Conservation (phyloP, 2,113 vertebrate genomes). For the Spermophilus dauricus region DNA sequence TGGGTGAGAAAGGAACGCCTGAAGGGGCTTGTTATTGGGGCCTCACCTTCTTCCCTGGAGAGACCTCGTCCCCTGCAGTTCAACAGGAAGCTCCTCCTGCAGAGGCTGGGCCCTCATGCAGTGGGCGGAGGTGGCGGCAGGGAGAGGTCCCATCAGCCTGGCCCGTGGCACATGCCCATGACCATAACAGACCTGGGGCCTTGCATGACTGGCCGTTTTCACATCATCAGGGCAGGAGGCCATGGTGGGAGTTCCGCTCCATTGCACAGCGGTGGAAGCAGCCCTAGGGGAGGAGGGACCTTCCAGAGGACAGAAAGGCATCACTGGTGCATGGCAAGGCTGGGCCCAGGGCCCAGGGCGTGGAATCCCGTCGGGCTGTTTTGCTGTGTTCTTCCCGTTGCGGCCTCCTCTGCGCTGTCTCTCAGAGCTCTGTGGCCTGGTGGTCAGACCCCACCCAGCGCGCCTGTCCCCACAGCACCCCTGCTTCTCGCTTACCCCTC, state of each 20-base stretch:
- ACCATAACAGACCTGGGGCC: rapidly evolving
- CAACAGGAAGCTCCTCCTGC: background rate
- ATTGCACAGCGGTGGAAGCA: background rate
- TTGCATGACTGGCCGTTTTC: background rate
- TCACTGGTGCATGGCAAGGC: rapidly evolving
- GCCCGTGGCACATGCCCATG: rapidly evolving
- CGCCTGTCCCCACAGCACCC: too few species aligned
- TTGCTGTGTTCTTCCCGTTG: background rate
- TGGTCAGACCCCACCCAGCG: rapidly evolving
- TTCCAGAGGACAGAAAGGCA: background rate
- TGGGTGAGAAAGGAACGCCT: background rate
- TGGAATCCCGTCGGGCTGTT: background rate
- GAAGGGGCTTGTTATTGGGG: background rate
- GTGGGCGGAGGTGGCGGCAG: too few species aligned
- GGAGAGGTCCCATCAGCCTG: too few species aligned
- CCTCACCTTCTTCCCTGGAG: rapidly evolving
- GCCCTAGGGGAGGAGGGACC: rapidly evolving
- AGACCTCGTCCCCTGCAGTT: background rate
- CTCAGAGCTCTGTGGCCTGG: background rate
- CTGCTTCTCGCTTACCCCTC: rapidly evolving
- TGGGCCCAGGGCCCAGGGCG: rapidly evolving
- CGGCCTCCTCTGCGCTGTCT: rapidly evolving
- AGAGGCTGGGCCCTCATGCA: too few species aligned
- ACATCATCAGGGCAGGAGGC: background rate
- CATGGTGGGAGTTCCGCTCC: rapidly evolving